Evolutionary conservation across 2,797 vertebrate genomes (phyloP).

Genomic region (Spondyliosoma cantharus): DNA sequence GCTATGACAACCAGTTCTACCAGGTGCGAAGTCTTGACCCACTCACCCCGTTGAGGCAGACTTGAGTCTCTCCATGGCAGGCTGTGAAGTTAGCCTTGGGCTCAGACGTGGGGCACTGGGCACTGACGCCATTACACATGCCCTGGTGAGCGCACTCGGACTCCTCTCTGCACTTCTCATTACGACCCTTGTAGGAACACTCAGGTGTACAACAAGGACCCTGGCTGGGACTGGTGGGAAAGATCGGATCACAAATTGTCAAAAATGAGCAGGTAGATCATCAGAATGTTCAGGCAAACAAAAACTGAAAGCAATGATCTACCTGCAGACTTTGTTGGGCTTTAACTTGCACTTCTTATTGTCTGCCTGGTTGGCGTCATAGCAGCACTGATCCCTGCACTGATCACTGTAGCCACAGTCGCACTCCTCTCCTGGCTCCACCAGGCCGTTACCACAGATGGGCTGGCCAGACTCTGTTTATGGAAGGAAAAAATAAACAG

Average conservation of each 20-base stretch:
- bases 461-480: constrained; percentile 94
- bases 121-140: constrained; percentile 89
- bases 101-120: constrained; percentile 93
- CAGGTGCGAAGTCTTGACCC: constrained; percentile 14
- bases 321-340: constrained; percentile 95
- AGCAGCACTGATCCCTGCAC: constrained; percentile 95
- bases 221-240: constrained; percentile 90
- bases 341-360: constrained; percentile 94
- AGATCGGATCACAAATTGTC: not conserved
- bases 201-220: constrained; percentile 92
- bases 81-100: constrained; percentile 95
- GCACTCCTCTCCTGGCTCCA: constrained; percentile 96
- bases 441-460: constrained; percentile 97
- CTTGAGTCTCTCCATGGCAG: constrained; percentile 97
- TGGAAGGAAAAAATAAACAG: constrained; percentile 30
- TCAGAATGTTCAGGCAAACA: not conserved
- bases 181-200: constrained; percentile 87
- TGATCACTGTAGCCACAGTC: constrained; percentile 98
- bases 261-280: not conserved
- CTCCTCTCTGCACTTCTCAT: constrained; percentile 95
- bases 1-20: constrained; percentile 38
- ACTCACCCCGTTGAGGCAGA: constrained; percentile 96
- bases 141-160: constrained; percentile 96
- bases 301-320: constrained; percentile 3
- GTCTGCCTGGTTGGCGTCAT: constrained; percentile 92